phyloP scores from a whole-genome alignment of 2,113 vertebrate species.

The Dicerorhinus sumatrensis region DNA sequence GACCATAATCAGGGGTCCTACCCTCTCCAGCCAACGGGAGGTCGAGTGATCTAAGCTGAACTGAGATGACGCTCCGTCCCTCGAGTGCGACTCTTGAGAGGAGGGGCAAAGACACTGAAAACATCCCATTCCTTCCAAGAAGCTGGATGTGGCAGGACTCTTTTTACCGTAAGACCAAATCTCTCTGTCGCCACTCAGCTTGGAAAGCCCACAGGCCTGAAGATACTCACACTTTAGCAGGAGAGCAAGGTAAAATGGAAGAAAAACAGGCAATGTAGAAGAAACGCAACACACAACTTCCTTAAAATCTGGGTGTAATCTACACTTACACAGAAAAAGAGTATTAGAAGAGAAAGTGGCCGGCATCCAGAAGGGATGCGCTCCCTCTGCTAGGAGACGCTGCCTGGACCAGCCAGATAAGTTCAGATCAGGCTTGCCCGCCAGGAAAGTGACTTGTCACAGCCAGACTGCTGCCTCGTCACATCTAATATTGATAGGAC shows the following conservation, averaged over 20 bases:
- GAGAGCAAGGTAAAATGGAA: neutral
- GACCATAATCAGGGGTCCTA: neutral
- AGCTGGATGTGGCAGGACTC: neutral
- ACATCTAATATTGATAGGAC: slow-evolving; percentile 37
- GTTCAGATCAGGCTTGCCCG: neutral
- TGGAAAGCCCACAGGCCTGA: neutral
- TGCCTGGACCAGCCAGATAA: neutral
- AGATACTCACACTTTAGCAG: neutral
- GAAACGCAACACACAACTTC: neutral
- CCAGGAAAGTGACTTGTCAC: neutral
- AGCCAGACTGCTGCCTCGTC: neutral
- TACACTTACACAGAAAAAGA: neutral
- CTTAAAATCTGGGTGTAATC: fast-evolving
- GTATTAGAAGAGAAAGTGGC: neutral
- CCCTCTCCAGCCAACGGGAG: neutral
- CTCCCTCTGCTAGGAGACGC: neutral
- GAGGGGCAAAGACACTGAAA: neutral
- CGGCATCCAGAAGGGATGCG: neutral
- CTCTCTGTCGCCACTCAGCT: neutral
- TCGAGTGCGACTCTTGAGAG: neutral
- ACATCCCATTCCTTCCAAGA: neutral
- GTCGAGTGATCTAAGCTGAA: neutral
- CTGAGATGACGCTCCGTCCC: neutral
- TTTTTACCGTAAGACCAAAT: neutral
- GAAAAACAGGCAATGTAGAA: neutral